Base-by-base conservation (phyloP, 1,140 invertebrate species). In the Cyclina sinensis region DNA sequence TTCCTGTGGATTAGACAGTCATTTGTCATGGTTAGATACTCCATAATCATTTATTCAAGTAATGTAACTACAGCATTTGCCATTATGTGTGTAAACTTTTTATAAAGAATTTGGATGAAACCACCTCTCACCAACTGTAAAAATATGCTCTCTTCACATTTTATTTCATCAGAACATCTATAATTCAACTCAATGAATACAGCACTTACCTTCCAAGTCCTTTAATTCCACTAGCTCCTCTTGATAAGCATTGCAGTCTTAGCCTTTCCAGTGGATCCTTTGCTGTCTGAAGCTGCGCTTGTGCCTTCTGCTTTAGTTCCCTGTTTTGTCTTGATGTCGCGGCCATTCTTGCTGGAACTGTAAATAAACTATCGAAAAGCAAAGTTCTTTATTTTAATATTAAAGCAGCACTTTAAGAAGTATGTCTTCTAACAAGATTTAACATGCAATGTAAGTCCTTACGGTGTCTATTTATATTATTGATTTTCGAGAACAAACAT, bases 151-250 rank as follows among this genome's bases (percentile, higher is more conserved):
- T n/a, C n/a, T n/a, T n/a, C n/a, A n/a, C n/a, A n/a, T n/a, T n/a
- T n/a, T n/a, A n/a, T n/a, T n/a, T n/a, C n/a, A n/a, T n/a, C n/a
- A n/a, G n/a, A n/a, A n/a, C n/a, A n/a, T n/a, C n/a, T n/a, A n/a
- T n/a, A n/a, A n/a, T n/a, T n/a, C n/a, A n/a, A n/a, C n/a, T n/a
- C n/a, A n/a, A n/a, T n/a, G n/a, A n/a, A n/a, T n/a, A n/a, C n/a
- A n/a, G n/a, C n/a, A n/a, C n/a, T n/a, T 96, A 98, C 98, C 97
- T 98, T 92, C 97, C 98, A 57, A 99, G 95, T 0, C 98, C 98
- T 91, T 99, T 96, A 91, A 99, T 99, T 46, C 98, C 98, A 86
- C 96, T 97, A 27, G 98, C 97, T 73, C 98, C 99, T 87, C 98
- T 96, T 1, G 97, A 96, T 21, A 99, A 95, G 95, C 98, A 99